Percentiles rank a stretch among this genome's conserved stretches.
These are phyloP conservation scores for Neodiprion pinetum DNA, from an alignment of 1,140 invertebrate genomes.

Conservation along the genomic window DNA sequence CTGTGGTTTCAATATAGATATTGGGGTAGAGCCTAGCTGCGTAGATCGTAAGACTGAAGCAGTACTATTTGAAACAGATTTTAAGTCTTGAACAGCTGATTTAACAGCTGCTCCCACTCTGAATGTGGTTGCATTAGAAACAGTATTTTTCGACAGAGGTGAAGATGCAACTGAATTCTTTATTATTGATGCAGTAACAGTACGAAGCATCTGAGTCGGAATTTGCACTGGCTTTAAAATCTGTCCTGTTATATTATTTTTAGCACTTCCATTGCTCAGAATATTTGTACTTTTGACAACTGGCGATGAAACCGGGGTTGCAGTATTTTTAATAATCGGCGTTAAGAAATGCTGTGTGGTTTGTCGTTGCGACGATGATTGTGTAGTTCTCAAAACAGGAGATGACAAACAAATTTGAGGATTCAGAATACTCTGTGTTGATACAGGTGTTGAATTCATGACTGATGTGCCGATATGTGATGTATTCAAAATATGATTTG, in stretches of 20 bases:
- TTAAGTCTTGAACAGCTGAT: conserved; percentile 31
- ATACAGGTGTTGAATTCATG: conserved; percentile 28
- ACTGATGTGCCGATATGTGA: conserved; percentile 32
- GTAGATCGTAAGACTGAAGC: conserved; percentile 35
- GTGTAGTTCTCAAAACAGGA: conserved; percentile 30
- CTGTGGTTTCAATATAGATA: conserved; percentile 52
- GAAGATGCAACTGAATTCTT: conserved; percentile 24
- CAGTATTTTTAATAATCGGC: conserved; percentile 34
- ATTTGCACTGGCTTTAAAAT: conserved; percentile 46
- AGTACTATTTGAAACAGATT: conserved; percentile 28
- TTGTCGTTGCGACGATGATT: conserved; percentile 30
- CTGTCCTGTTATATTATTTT: conserved; percentile 22
- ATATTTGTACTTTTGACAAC: conserved; percentile 37
- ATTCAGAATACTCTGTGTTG: conserved; percentile 36
- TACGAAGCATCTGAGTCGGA: conserved; percentile 41
- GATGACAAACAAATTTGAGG: conserved; percentile 39
- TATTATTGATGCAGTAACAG: conserved; percentile 24
- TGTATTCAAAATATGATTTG: conserved; percentile 27
- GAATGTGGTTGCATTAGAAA: conserved; percentile 36
- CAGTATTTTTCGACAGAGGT: conserved; percentile 33
- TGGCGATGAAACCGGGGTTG: conserved; percentile 14
- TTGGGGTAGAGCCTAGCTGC: conserved; percentile 33
- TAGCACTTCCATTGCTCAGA: conserved; percentile 30
- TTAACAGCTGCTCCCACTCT: conserved; percentile 41
- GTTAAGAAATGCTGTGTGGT: conserved; percentile 41